A percentile compares a stretch with the other conserved stretches of the same genome.
Evolutionary conservation across 2,113 vertebrate genomes (phyloP).

Genomic region (Caretta caretta): DNA sequence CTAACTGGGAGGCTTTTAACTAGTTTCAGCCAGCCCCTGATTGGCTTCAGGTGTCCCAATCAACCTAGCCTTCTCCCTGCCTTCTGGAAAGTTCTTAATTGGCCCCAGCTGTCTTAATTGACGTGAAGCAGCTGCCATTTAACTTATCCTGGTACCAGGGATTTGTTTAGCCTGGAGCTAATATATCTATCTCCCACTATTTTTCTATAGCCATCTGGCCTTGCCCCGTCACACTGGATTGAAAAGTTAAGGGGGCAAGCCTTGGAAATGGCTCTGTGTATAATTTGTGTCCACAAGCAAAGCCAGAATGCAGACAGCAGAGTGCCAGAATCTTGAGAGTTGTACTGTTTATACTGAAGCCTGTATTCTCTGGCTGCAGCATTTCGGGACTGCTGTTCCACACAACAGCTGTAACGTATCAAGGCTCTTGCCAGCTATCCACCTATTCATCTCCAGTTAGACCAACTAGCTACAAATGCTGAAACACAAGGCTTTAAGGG

Average conservation of each 20-base stretch:
- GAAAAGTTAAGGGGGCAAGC: constrained; percentile 46
- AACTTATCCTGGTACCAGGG: no score
- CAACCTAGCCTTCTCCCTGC: no score
- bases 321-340: constrained; percentile 41
- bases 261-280: constrained; percentile 49
- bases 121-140: no score
- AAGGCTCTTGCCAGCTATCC: background rate
- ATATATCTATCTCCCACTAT: no score
- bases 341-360: constrained; percentile 58
- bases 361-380: constrained; percentile 39
- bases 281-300: constrained; percentile 32
- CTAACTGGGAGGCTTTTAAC: no score
- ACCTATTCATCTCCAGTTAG: constrained; percentile 38
- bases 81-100: no score
- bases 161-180: no score
- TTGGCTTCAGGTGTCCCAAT: no score
- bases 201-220: no score
- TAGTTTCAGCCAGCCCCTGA: no score
- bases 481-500: constrained; percentile 9
- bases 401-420: constrained; percentile 57
- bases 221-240: background rate
- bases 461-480: background rate
- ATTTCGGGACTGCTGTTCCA: constrained; percentile 7
- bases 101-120: no score
- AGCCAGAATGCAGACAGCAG: constrained; percentile 53